phyloP scores from a whole-genome alignment of 2,888 invertebrate species.

The Agrochola macilenta region DNA sequence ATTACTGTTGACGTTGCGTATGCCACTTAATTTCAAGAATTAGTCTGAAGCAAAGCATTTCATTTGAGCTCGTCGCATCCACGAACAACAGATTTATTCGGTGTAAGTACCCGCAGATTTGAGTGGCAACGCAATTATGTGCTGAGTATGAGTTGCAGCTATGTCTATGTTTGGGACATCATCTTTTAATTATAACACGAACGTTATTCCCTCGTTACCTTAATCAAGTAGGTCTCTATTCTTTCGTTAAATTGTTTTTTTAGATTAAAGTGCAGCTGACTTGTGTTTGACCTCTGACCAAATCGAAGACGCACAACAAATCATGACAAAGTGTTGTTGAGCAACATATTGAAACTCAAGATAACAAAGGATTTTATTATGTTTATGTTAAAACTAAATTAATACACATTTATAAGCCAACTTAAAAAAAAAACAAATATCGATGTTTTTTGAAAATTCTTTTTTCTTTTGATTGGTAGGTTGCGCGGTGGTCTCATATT shows the following conservation, averaged over 20 bases:
- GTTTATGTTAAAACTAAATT: neutral
- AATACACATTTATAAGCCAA: neutral
- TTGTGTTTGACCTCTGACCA: neutral
- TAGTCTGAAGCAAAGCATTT: slow-evolving; percentile 34
- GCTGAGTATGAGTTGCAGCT: slow-evolving; percentile 9
- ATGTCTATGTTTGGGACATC: too few species aligned
- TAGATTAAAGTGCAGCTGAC: neutral
- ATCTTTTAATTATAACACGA: neutral
- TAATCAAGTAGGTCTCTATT: neutral
- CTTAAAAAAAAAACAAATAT: too few species aligned
- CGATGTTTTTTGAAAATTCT: too few species aligned
- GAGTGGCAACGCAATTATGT: slow-evolving; percentile 29
- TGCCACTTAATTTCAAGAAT: slow-evolving; percentile 30
- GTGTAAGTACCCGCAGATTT: slow-evolving; percentile 40
- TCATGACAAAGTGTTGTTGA: too few species aligned
- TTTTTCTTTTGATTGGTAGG: too few species aligned
- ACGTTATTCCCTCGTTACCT: neutral
- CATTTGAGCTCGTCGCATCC: slow-evolving; percentile 29
- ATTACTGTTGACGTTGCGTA: neutral
- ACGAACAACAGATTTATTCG: slow-evolving; percentile 44
- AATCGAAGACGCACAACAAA: too few species aligned
- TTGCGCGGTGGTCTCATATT: too few species aligned
- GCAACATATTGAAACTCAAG: too few species aligned
- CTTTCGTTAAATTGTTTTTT: neutral
- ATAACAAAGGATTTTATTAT: too few species aligned